phyloP scores from a whole-genome alignment of 2,888 invertebrate species.

The Eupithecia tripunctaria region DNA sequence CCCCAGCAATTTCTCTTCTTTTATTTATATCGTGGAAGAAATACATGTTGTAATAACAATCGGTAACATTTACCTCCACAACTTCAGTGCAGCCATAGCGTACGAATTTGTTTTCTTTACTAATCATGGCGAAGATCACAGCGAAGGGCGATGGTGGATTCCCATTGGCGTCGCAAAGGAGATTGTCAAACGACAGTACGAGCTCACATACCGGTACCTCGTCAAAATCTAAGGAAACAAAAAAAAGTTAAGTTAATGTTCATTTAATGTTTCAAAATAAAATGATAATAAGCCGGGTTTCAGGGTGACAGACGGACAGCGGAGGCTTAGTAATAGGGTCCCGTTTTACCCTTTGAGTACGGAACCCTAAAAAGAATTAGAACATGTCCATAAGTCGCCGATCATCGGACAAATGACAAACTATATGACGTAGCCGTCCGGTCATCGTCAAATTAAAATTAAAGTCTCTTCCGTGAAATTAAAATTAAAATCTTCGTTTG shows the following conservation, averaged over 20 bases:
- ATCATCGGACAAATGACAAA: no score
- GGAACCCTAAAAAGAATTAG: no score
- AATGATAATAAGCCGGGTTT: not conserved
- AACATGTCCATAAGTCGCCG: no score
- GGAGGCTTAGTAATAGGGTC: no score
- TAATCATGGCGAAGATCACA: slow-evolving; percentile 88
- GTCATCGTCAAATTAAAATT: no score
- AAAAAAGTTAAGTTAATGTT: not conserved
- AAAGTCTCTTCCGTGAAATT: no score
- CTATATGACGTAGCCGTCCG: no score
- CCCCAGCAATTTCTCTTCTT: no score
- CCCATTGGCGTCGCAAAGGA: slow-evolving; percentile 94
- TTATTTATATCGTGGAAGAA: not conserved
- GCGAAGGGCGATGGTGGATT: slow-evolving; percentile 93
- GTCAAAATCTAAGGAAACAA: slow-evolving; percentile 86
- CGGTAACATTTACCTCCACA: slow-evolving; percentile 86
- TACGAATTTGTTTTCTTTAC: slow-evolving; percentile 87
- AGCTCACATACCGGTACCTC: slow-evolving; percentile 94
- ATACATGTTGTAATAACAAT: not conserved
- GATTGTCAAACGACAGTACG: slow-evolving; percentile 94
- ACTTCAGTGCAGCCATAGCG: slow-evolving; percentile 95
- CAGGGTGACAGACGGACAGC: no score
- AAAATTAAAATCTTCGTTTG: no score
- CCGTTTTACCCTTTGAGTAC: no score
- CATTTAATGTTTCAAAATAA: not conserved